Evolutionary conservation across 2,888 invertebrate genomes (phyloP).

Genomic region (Leptopterna dolabrata): DNA sequence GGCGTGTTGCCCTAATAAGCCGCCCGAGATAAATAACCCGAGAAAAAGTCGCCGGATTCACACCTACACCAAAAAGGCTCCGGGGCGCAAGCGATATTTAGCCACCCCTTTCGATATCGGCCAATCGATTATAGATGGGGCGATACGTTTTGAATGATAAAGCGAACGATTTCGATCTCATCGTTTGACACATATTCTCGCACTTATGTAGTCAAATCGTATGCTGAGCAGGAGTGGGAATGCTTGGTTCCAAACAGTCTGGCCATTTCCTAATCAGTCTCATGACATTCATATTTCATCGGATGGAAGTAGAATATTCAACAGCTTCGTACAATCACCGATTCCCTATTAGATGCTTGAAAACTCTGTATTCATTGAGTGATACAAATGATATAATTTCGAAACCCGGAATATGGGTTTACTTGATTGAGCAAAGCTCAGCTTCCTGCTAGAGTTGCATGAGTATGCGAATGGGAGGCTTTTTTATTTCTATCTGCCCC

Average conservation of each 20-base stretch:
- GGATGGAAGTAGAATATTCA: neutral
- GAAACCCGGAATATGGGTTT: no score
- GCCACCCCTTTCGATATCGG: conserved; percentile 17
- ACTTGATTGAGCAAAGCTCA: no score
- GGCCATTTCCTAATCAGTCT: neutral
- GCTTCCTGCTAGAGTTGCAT: no score
- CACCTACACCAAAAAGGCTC: conserved; percentile 36
- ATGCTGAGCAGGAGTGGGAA: neutral
- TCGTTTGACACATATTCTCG: neutral
- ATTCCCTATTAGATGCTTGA: neutral
- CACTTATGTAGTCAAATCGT: neutral
- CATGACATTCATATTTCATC: conserved; percentile 1
- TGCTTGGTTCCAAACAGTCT: neutral
- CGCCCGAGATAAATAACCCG: neutral
- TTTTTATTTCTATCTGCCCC: no score
- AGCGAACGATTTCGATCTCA: conserved; percentile 16
- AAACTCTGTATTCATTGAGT: neutral
- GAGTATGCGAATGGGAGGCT: no score
- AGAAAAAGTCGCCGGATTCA: conserved; percentile 42
- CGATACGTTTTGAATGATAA: conserved; percentile 32
- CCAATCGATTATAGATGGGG: conserved; percentile 28
- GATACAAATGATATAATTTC: no score
- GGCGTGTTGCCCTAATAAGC: conserved; percentile 46
- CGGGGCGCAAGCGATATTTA: conserved; percentile 29
- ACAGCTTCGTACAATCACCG: neutral